Percentiles rank a stretch among this genome's conserved stretches.
Conservation (phyloP, 2,797 vertebrate species). For the Rhinoraja longicauda region DNA sequence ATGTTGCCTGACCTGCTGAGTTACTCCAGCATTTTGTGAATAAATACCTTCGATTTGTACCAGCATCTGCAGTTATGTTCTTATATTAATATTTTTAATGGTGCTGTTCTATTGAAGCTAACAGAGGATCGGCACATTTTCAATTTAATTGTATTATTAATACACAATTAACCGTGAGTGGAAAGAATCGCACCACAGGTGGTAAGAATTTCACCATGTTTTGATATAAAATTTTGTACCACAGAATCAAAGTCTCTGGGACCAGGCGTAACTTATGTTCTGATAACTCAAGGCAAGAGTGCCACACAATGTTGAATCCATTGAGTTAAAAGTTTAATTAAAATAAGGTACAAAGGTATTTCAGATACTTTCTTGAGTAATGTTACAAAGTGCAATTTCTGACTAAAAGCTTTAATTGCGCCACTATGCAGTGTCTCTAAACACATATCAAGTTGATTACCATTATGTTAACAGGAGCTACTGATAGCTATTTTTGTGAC, state of each 20-base stretch:
- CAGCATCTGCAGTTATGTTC: too few relatives aligned
- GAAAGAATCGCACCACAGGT: neutral
- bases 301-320: neutral
- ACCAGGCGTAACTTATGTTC: neutral
- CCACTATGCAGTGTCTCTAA: neutral
- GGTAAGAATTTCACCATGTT: neutral
- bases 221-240: neutral
- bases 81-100: too few relatives aligned
- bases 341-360: neutral
- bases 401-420: neutral
- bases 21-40: too few relatives aligned
- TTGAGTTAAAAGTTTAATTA: neutral
- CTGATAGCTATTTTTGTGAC: neutral
- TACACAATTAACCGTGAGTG: neutral
- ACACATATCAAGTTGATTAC: neutral
- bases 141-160: neutral
- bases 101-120: too few relatives aligned
- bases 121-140: neutral
- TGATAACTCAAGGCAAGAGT: neutral
- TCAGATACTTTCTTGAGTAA: neutral
- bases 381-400: neutral
- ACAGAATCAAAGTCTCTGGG: neutral
- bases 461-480: constrained; percentile 24
- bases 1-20: too few relatives aligned
- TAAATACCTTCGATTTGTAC: too few relatives aligned